Evolutionary conservation across 2,888 invertebrate genomes (phyloP).

Genomic region (Schrankia costaestrigalis): DNA sequence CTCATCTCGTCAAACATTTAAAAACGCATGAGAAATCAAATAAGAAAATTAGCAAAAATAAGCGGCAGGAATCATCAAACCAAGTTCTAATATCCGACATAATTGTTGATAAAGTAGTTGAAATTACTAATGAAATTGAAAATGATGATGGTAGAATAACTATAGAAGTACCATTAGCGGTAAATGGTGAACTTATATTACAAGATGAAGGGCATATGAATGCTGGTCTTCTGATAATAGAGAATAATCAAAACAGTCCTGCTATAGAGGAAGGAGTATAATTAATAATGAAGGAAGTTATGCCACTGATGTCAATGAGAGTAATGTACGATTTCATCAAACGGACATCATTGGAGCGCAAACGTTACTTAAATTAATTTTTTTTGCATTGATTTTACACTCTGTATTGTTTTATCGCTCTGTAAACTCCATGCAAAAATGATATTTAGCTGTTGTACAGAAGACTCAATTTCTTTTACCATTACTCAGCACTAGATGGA

Average conservation of each 20-base stretch:
- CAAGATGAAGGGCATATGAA: slow-evolving; percentile 48
- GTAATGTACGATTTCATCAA: no score
- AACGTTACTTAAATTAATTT: no score
- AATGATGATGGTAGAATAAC: slow-evolving; percentile 11
- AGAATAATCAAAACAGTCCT: slow-evolving; percentile 31
- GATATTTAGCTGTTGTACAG: no score
- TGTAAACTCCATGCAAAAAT: no score
- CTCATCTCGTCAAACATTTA: slow-evolving; percentile 55
- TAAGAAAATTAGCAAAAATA: slow-evolving; percentile 38
- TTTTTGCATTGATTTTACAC: no score
- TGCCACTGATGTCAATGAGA: slow-evolving; percentile 43
- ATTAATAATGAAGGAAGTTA: slow-evolving; percentile 35
- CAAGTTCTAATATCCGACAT: background rate
- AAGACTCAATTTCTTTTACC: no score
- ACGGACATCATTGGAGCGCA: no score
- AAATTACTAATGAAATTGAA: slow-evolving; percentile 3
- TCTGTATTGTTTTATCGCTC: no score
- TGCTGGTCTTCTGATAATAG: slow-evolving; percentile 48
- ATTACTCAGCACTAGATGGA: slow-evolving; percentile 47
- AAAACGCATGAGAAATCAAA: slow-evolving; percentile 47
- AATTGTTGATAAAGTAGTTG: slow-evolving; percentile 7
- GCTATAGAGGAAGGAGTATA: slow-evolving; percentile 16
- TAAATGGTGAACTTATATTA: slow-evolving; percentile 48
- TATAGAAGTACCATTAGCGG: slow-evolving; percentile 44
- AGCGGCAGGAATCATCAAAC: no score